Evolutionary conservation across 1,140 invertebrate species (phyloP).

Genomic region (Leguminivora glycinivorella): DNA sequence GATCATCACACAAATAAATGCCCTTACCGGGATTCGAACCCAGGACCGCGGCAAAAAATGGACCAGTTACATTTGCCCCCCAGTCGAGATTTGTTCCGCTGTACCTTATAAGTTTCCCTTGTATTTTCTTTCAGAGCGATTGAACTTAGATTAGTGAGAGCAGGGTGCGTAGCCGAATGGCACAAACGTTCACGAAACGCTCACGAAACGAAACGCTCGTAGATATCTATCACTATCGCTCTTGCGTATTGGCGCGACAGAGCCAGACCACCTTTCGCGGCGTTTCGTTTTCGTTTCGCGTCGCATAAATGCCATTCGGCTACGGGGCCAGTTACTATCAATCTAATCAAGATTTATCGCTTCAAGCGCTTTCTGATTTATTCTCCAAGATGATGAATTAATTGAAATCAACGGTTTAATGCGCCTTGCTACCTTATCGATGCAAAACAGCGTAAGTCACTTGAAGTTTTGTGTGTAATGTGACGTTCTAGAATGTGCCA

Average conservation of each 20-base stretch:
- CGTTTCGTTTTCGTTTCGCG: too few relatives aligned
- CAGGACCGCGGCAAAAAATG: too few relatives aligned
- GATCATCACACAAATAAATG: too few relatives aligned
- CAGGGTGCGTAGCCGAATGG: too few relatives aligned
- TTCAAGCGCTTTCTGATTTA: not conserved
- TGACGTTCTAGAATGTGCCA: not conserved
- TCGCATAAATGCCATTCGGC: too few relatives aligned
- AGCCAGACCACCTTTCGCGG: too few relatives aligned
- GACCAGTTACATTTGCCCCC: too few relatives aligned
- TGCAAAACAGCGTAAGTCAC: not conserved
- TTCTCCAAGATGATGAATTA: not conserved
- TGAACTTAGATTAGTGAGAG: not conserved
- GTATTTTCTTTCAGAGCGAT: not conserved
- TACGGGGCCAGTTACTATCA: conserved; percentile 12
- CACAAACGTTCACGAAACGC: too few relatives aligned
- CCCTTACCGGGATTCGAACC: too few relatives aligned
- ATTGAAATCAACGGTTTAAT: conserved; percentile 17
- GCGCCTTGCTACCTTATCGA: not conserved
- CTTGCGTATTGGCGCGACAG: too few relatives aligned
- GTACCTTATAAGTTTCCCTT: not conserved
- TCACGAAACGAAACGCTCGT: too few relatives aligned
- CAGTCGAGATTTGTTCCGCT: not conserved
- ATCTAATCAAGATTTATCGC: conserved; percentile 1
- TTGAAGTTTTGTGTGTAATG: not conserved
- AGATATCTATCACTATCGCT: too few relatives aligned